Base-by-base conservation (phyloP, 1,140 invertebrate species). In the Asobara japonica region DNA sequence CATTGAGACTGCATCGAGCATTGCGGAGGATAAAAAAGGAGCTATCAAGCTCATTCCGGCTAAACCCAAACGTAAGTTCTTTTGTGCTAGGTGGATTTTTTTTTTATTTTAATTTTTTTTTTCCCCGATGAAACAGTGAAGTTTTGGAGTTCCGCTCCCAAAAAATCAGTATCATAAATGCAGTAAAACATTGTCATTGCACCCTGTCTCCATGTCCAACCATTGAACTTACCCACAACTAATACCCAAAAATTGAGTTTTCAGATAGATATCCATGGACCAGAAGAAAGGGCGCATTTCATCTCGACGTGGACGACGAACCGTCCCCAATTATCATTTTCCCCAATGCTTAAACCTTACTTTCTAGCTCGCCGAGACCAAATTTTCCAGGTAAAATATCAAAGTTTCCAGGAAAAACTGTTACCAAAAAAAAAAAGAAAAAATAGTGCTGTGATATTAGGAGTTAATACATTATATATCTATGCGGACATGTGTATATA, bases 1-100 rank as follows among this genome's bases (percentile, higher is more conserved):
- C 7, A 82, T 87, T 56, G 88, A 89, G 3, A 82, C 88, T 36
- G 69, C 78, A 3, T 74, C 77, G 0, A 68, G 86, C 75, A 72
- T 78, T 25, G 79, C 76, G 2, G 87, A 90, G 41, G 93, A 94
- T 78, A 91, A 93, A 81, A 92, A 92, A 48, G 93, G 93, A 72
- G 89, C 91, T 69, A 95, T 95, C 73, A 96, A 96, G 89, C 85
- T 96, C 48, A 95, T 96, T 80, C 91, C 94, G 74, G 90, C 94
- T 72, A 96, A 95, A 90, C 93, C 93, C 73, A 96, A 95, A 91
- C 93, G 95, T 96, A 92, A 94, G 94, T 94, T 31, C 10, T 66
- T 73, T 25, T 20, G 36, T 5, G 5, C 25, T 38, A 10, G 64
- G 61, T 68, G 76, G 20, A 20, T 65, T 61, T 69, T 72, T 67